Evolutionary conservation across 2,797 vertebrate species (phyloP), one percentile per base, ranked within the genome.

Genomic region (Astyanax mexicanus): DNA sequence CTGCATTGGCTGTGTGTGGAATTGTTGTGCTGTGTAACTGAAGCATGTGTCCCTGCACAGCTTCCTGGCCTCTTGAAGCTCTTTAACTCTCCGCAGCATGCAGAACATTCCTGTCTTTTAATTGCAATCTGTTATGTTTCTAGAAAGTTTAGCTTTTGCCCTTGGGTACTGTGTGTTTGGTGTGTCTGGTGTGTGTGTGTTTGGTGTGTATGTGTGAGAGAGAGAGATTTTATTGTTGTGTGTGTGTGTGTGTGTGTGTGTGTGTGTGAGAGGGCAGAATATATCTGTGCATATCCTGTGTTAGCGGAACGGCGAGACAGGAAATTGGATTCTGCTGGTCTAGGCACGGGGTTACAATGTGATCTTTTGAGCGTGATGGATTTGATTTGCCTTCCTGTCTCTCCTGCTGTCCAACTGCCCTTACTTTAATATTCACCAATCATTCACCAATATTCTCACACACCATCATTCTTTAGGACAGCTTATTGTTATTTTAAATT

Each of bases 281-380:
- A 58, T 69, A 74, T 75, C 62, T 72, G 68, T 66, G 62, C 17
- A 25, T 32, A 38, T 47, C 27, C 29, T 37, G 17, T 19, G 40
- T 10, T 32, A 25, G 23, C 71, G 62, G 60, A 52, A 25, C 51
- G 40, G 61, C 29, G 49, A 78, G 76, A 72, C 38, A 72, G 72
- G 80, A 81, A 75, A 68, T 81, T 81, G 35, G 60, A 78, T 70
- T 68, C 58, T 55, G 32, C 9, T 55, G 38, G 13, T 73, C 52
- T 23, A 13, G 45, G 7, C 15, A 6, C 25, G 0, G 21, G 29
- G 52, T 77, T 54, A 45, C 71, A 29, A 32, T 58, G 45, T 47
- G 23, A 60, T 68, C 25, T 10, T 45, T 25, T 78, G 12, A 40
- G 52, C 19, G 29, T 67, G 44, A 78, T 61, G 6, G n/a, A 55